These are phyloP conservation scores for Megatriorchis doriae DNA, from an alignment of 2,113 vertebrate species.

Conservation along the genomic window DNA sequence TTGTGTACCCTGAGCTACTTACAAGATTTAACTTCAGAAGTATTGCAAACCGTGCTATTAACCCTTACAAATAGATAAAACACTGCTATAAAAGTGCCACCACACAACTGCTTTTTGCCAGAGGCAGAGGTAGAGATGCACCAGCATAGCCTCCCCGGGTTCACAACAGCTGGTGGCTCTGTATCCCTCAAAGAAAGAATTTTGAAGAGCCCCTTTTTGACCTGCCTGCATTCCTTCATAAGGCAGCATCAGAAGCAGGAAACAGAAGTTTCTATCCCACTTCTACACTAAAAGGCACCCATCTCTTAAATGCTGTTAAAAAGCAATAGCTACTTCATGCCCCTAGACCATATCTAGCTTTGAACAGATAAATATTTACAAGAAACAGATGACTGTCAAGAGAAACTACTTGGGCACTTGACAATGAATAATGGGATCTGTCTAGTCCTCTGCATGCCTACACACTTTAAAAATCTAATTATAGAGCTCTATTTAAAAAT, in stretches of 20 bases:
- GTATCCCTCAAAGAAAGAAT: not conserved
- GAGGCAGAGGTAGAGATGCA: not conserved
- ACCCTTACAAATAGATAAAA: not conserved
- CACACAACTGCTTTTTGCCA: not conserved
- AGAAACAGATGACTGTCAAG: not conserved
- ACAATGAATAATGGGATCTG: slow-evolving; percentile 30
- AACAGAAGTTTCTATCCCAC: not conserved
- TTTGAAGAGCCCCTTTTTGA: not conserved
- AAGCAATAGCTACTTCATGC: not conserved
- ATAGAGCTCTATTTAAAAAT: not conserved
- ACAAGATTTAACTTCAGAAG: not conserved
- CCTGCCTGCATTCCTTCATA: not conserved
- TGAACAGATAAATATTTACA: slow-evolving; percentile 12
- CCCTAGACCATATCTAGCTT: not conserved
- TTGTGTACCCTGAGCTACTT: not conserved
- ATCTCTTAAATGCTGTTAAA: not conserved
- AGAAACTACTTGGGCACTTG: not conserved
- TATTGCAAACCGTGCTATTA: not conserved
- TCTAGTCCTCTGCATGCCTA: not conserved
- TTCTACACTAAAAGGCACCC: not conserved
- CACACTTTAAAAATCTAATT: slow-evolving; percentile 22
- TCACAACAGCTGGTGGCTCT: not conserved
- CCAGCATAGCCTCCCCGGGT: not conserved
- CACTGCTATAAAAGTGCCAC: not conserved
- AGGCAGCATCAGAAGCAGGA: not conserved